These are phyloP conservation scores for Chamaetylas fuelleborni DNA, from an alignment of 2,113 vertebrate genomes.

Conservation along the genomic window DNA sequence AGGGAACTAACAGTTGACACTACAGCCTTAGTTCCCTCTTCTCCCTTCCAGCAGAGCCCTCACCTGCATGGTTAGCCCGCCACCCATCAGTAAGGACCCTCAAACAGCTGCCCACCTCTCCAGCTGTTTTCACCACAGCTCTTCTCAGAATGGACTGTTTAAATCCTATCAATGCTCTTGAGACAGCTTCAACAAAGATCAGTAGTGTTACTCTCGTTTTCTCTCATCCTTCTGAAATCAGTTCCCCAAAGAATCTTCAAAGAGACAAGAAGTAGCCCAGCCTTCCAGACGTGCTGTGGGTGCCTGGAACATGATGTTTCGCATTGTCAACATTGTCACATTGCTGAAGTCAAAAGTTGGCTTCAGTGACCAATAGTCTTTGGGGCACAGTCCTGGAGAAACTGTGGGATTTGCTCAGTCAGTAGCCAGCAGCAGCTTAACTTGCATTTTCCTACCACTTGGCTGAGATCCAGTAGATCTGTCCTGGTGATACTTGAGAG, in stretches of 20 bases:
- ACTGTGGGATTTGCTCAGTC: background rate
- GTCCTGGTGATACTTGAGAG: background rate
- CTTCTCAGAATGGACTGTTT: background rate
- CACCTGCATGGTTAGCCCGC: background rate
- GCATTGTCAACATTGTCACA: background rate
- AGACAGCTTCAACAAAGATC: background rate
- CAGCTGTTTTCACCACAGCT: background rate
- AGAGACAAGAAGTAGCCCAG: background rate
- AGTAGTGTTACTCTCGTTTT: background rate
- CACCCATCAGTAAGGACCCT: background rate
- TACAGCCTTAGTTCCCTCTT: background rate
- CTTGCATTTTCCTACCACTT: background rate
- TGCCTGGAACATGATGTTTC: background rate
- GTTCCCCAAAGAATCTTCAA: background rate
- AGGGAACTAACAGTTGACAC: background rate
- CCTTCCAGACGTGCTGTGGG: background rate
- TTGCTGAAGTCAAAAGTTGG: background rate
- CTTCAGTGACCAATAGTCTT: background rate
- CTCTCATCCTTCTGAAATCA: background rate
- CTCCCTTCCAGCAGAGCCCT: background rate
- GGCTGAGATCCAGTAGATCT: background rate
- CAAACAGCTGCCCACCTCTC: background rate
- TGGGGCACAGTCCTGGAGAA: background rate
- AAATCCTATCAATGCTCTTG: background rate
- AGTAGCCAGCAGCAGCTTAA: background rate